phyloP scores from a whole-genome alignment of 1,140 invertebrate genomes.

The Papilio polyxenes region DNA sequence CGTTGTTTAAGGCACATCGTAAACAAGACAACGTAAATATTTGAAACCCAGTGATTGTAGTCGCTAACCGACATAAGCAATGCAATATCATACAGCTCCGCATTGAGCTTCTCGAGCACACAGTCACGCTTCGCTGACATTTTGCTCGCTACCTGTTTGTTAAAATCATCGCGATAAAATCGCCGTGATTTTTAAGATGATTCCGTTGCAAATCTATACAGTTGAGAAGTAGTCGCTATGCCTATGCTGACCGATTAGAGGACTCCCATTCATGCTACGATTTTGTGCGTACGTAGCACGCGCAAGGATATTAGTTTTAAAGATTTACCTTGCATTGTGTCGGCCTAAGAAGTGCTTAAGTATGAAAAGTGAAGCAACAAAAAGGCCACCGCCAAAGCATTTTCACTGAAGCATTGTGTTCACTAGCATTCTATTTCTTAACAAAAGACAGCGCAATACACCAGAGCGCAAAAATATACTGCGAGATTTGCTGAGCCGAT shows the following conservation, averaged over 20 bases:
- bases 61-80: not conserved
- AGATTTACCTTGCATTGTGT: too few relatives aligned
- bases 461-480: not conserved
- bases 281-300: too few relatives aligned
- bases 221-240: too few relatives aligned
- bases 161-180: too few relatives aligned
- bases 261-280: too few relatives aligned
- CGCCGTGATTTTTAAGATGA: too few relatives aligned
- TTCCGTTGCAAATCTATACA: too few relatives aligned
- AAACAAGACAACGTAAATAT: not conserved
- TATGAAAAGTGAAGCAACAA: not conserved
- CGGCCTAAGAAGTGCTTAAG: not conserved
- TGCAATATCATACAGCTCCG: not conserved
- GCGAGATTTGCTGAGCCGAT: not conserved
- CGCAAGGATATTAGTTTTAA: too few relatives aligned
- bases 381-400: conserved; percentile 2
- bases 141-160: too few relatives aligned
- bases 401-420: conserved; percentile 14
- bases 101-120: too few relatives aligned
- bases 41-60: not conserved
- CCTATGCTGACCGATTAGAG: too few relatives aligned
- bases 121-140: too few relatives aligned
- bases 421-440: conserved; percentile 1
- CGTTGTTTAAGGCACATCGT: not conserved
- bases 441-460: not conserved